phyloP scores from a whole-genome alignment of 1,140 invertebrate species.

The Patella vulgata region DNA sequence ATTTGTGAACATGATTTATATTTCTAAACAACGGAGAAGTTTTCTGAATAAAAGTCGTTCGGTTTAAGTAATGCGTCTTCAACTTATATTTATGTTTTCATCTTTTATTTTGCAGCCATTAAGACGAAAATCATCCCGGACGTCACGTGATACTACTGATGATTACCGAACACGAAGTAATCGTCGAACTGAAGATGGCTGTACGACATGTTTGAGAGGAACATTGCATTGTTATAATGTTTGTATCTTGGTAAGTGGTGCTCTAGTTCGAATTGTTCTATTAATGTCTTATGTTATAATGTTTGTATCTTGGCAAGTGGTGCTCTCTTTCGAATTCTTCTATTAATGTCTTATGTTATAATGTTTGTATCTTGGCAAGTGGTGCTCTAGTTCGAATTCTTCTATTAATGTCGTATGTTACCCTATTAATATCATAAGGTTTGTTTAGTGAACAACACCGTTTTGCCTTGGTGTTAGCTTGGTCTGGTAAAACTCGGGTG shows the following conservation, averaged over 20 bases:
- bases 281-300: conserved; percentile 45
- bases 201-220: conserved; percentile 54
- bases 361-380: conserved; percentile 56
- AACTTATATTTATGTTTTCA: no score
- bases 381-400: not conserved
- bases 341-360: conserved; percentile 40
- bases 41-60: no score
- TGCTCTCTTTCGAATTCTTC: not conserved
- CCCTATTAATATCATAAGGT: conserved; percentile 44
- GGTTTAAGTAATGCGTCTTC: no score
- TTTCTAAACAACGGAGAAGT: no score
- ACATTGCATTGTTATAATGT: conserved; percentile 61
- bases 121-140: conserved; percentile 27
- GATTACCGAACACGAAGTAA: conserved; percentile 18
- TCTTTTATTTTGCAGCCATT: conserved; percentile 32
- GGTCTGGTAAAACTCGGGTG: not conserved
- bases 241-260: conserved; percentile 49
- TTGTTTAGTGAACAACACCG: not conserved
- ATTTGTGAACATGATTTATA: no score
- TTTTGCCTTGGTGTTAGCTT: not conserved
- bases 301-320: conserved; percentile 54
- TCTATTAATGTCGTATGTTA: conserved; percentile 35
- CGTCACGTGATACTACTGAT: conserved; percentile 16
- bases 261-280: not conserved
- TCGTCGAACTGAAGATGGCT: conserved; percentile 38